Conservation (phyloP, 2,888 invertebrate genomes). For the Morinoia aosen region DNA sequence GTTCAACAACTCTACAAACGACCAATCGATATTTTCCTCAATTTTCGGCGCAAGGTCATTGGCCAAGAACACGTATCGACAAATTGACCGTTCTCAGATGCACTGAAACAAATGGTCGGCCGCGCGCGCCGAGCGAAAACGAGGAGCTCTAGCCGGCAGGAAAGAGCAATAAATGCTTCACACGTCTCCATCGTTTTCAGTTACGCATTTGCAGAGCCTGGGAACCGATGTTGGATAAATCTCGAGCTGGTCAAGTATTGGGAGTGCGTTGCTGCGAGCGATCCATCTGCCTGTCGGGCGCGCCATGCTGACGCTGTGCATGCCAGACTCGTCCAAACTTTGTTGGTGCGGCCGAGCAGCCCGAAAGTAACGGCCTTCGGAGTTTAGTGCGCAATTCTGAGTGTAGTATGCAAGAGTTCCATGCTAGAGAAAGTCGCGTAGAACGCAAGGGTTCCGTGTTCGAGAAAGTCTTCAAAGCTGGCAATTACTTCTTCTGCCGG, state of each 20-base stretch:
- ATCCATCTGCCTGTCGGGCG: background rate
- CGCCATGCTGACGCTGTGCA: background rate
- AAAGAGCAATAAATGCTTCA: background rate
- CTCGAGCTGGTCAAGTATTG: background rate
- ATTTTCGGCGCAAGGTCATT: background rate
- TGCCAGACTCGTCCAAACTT: background rate
- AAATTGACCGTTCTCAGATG: background rate
- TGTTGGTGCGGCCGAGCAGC: background rate
- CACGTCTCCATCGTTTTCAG: conserved; percentile 2
- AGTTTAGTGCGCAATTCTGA: background rate
- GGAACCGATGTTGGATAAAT: background rate
- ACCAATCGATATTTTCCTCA: background rate
- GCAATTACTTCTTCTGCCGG: background rate
- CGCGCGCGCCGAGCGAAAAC: background rate
- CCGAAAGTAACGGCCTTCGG: background rate
- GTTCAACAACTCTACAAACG: background rate
- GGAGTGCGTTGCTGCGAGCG: background rate
- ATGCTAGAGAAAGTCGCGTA: background rate
- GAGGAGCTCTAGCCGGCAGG: background rate
- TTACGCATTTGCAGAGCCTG: background rate
- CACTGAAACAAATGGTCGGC: background rate
- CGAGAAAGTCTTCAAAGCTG: background rate
- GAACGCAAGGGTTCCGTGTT: background rate
- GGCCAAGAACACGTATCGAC: background rate
- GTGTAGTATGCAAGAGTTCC: background rate